Percentiles rank a stretch among this genome's conserved stretches.
Evolutionary conservation across 1,140 invertebrate genomes (phyloP).

Genomic region (Lasioglossum albipes): DNA sequence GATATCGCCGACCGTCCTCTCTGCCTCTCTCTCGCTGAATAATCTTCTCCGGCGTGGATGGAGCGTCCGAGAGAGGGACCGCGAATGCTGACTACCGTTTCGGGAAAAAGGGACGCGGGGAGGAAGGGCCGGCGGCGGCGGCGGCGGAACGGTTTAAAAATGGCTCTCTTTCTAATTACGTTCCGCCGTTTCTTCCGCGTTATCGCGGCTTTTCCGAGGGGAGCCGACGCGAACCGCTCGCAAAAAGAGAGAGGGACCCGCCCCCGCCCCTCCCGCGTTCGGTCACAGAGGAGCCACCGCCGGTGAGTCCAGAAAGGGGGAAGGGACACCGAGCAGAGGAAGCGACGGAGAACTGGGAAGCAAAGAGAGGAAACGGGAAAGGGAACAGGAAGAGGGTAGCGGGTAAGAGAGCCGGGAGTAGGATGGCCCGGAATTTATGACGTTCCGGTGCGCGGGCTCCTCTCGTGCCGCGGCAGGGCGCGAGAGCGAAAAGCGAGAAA

Average conservation of each 20-base stretch:
- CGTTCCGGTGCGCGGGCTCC: conserved; percentile 48
- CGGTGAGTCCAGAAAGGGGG: neutral
- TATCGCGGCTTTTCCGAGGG: conserved; percentile 45
- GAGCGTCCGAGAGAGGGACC: neutral
- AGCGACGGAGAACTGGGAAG: neutral
- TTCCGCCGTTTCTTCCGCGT: conserved; percentile 44
- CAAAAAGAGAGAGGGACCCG: neutral
- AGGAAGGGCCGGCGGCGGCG: neutral
- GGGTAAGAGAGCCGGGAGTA: conserved; percentile 38
- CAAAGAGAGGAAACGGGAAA: neutral
- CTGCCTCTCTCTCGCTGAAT: neutral
- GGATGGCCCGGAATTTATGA: conserved; percentile 60
- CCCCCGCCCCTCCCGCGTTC: no score
- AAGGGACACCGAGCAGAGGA: neutral
- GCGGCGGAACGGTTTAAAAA: conserved; percentile 46
- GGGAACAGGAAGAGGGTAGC: conserved; percentile 12
- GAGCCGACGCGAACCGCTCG: neutral
- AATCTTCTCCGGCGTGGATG: neutral
- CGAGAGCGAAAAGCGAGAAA: neutral
- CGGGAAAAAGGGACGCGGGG: neutral
- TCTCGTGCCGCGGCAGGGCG: neutral
- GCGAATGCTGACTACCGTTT: conserved; percentile 10
- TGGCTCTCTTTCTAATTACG: conserved; percentile 61
- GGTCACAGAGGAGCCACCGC: neutral
- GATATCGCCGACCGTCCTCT: no score